Evolutionary conservation across 2,888 invertebrate species (phyloP), one percentile per base, ranked within the genome.

Genomic region (Theristus sp.): DNA sequence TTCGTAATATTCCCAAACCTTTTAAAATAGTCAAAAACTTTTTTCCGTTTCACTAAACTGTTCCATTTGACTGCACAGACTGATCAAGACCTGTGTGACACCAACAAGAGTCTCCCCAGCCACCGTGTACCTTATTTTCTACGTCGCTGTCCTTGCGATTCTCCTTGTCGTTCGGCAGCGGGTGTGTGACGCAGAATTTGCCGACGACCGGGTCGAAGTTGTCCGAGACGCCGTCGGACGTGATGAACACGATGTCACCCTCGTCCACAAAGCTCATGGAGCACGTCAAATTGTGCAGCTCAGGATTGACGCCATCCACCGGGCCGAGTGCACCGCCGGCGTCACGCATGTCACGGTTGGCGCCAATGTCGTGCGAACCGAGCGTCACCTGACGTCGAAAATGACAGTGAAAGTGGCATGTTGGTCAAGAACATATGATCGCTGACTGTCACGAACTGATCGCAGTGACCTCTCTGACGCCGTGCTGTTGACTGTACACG

Each of bases 141-240:
- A n/a, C n/a, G n/a, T n/a, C n/a, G n/a, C n/a, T n/a, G n/a, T n/a
- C n/a, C n/a, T n/a, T n/a, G n/a, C n/a, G n/a, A n/a, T 67, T 66
- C 55, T 67, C 65, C 49, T 65, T 67, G 57, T 67, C 64, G 22
- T 61, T 61, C 17, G n/a, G n/a, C n/a, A n/a, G n/a, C n/a, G 67
- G 67, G 6, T 57, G 30, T 27, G 38, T 71, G 54, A 79, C 70
- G 3, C 87, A 86, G 71, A 88, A 86, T 75, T 86, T 86, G 30
- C 88, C 88, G 61, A 89, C 88, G 31, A 89, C 88, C 0, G 89
- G 89, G 76, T 89, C 89, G 69, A 88, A 87, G 74, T 89, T 89
- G 73, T 89, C 89, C 6, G 87, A 86, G 38, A 89, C 82, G 10
- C 89, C 89, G 71, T 89, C 89, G n/a, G 86, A 86, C 0, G 88